Evolutionary conservation across 2,888 invertebrate species (phyloP), one percentile per base, ranked within the genome.

Genomic region (Drosophila pseudotalamancana): DNA sequence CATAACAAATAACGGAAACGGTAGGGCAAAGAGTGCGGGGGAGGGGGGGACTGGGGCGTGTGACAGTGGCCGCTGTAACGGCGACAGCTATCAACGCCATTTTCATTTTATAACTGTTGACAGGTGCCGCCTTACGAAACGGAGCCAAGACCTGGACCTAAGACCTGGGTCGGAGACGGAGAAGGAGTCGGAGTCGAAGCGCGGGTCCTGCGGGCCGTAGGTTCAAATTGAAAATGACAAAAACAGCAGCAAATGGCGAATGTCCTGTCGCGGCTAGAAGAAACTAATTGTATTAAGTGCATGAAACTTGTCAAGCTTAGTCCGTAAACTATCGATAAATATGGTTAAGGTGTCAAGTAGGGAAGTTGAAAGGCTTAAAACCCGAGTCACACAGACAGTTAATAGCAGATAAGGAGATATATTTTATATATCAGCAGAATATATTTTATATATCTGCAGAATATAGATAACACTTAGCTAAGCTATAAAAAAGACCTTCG

Each of bases 41-140:
- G 35, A 6, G 14, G 23, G n/a, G 14, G 18, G 18, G 18, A 5
- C 19, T 18, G n/a, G 23, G 34, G 18, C 27, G 16, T n/a, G 32
- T 18, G 31, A 29, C 31, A 6, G 27, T 27, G 48, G 43, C 34
- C 42, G 35, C 40, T 54, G 56, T 69, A 72, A 65, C 63, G 63
- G 63, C 53, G 61, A 69, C 65, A 71, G 66, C 71, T 83, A 80
- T 83, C 83, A 81, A 78, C 76, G 84, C 78, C 87, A 80, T 83
- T 87, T 84, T 84, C 70, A 78, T 83, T 84, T 87, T 67, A 74
- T 43, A 70, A 77, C 66, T 71, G 84, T 83, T 72, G 72, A 77
- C 83, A 82, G 66, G 51, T 65, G 68, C 40, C 46, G 49, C 45
- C 64, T 45, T n/a, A 32, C 29, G 37, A 18, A 8, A 23, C 16